Percentiles rank a stretch among this genome's conserved stretches.
These are phyloP conservation scores for Athripsodes cinereus DNA, from an alignment of 2,888 invertebrate species.

Conservation along the genomic window DNA sequence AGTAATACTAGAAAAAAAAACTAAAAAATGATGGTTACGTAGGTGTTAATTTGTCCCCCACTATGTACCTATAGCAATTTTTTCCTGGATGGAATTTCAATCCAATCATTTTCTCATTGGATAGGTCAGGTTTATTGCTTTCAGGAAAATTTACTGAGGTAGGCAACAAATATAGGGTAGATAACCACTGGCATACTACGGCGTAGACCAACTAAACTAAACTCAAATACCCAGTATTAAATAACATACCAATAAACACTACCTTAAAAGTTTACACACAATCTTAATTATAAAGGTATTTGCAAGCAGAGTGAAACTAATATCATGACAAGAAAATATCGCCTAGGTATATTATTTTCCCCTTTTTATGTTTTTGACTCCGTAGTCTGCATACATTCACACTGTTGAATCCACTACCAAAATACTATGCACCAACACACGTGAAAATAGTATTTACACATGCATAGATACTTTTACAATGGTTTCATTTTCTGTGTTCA, in stretches of 20 bases:
- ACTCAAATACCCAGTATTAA: too few species aligned
- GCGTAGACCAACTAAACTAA: neutral
- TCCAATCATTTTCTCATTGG: neutral
- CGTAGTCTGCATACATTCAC: neutral
- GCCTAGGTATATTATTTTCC: too few species aligned
- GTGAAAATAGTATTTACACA: neutral
- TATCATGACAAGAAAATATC: too few species aligned
- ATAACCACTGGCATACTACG: neutral
- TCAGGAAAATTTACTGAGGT: neutral
- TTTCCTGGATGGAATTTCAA: too few species aligned
- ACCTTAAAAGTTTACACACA: too few species aligned
- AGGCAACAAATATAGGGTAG: neutral
- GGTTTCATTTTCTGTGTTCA: constrained; percentile 23
- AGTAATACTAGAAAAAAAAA: too few species aligned
- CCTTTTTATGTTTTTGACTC: neutral
- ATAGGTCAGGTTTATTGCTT: neutral
- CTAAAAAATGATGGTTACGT: too few species aligned
- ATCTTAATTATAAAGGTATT: too few species aligned
- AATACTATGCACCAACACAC: neutral
- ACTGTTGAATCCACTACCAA: neutral
- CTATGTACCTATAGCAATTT: too few species aligned
- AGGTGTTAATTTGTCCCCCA: too few species aligned
- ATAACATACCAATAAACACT: too few species aligned
- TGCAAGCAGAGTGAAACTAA: too few species aligned
- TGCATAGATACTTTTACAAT: constrained; percentile 5